Conservation (phyloP, 2,797 vertebrate species). For the Hephaestus fuliginosus region DNA sequence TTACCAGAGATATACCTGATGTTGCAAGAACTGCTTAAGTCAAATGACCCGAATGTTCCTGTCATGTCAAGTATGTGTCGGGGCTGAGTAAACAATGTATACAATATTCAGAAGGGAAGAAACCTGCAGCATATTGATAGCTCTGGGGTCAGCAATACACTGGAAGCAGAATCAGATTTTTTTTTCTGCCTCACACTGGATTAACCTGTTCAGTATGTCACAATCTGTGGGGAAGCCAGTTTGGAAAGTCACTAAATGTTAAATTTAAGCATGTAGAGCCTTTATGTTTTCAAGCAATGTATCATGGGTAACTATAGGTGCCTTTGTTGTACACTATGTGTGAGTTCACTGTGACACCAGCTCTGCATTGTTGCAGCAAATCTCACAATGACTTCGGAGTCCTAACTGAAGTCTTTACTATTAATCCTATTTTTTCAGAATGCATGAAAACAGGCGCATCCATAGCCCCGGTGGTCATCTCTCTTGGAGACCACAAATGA, state of each 20-base stretch:
- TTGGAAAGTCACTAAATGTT: slow-evolving; percentile 13
- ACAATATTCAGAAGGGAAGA: slow-evolving; percentile 56
- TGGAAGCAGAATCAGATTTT: slow-evolving; percentile 16
- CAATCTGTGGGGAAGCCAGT: slow-evolving; percentile 11
- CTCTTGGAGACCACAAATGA: slow-evolving; percentile 52
- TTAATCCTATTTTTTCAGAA: slow-evolving; percentile 37
- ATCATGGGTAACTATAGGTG: background rate
- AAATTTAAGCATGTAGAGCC: background rate
- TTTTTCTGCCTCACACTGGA: slow-evolving; percentile 13
- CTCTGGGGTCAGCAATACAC: slow-evolving; percentile 39
- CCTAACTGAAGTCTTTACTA: slow-evolving; percentile 16
- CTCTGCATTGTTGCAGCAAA: slow-evolving; percentile 10
- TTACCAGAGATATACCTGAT: slow-evolving; percentile 74
- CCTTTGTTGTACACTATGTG: background rate
- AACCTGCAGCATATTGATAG: slow-evolving; percentile 37
- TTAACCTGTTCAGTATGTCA: slow-evolving; percentile 44
- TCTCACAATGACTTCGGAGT: slow-evolving; percentile 1
- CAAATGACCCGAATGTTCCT: slow-evolving; percentile 75
- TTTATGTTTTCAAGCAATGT: background rate
- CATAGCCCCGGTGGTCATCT: slow-evolving; percentile 28
- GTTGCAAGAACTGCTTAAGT: slow-evolving; percentile 78
- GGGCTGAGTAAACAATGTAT: slow-evolving; percentile 72
- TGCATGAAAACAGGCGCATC: slow-evolving; percentile 58
- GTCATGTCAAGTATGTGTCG: slow-evolving; percentile 77
- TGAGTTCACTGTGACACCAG: slow-evolving; percentile 2